phyloP scores from a whole-genome alignment of 1,140 invertebrate species.

The Neodiprion fabricii region DNA sequence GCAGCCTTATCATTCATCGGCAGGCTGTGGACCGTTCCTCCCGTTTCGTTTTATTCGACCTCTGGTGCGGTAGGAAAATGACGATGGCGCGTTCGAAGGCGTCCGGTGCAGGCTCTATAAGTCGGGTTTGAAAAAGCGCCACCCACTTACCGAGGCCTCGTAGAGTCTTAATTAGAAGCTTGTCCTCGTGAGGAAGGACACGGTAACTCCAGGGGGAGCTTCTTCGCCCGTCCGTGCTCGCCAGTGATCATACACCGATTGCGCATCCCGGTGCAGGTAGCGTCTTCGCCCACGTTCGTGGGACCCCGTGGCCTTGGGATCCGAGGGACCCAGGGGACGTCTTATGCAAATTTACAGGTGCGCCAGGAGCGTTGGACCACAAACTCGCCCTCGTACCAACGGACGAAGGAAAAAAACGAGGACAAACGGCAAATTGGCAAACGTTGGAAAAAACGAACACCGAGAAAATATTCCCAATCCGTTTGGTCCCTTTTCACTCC shows the following conservation, averaged over 20 bases:
- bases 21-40: too few relatives aligned
- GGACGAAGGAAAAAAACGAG: too few relatives aligned
- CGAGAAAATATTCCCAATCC: neutral
- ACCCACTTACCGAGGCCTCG: too few relatives aligned
- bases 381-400: neutral
- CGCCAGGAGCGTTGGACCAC: constrained; percentile 15
- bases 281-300: constrained; percentile 1
- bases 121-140: neutral
- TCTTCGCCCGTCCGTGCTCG: neutral
- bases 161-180: neutral
- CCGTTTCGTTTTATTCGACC: too few relatives aligned
- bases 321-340: constrained; percentile 18
- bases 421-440: too few relatives aligned
- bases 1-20: too few relatives aligned
- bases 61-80: too few relatives aligned
- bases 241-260: constrained; percentile 1
- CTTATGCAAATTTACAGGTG: constrained; percentile 53
- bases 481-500: neutral
- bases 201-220: neutral
- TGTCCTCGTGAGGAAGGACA: neutral
- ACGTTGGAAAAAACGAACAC: neutral
- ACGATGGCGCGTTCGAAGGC: too few relatives aligned
- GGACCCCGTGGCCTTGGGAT: neutral
- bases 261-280: constrained; percentile 6
- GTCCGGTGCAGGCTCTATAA: too few relatives aligned